Evolutionary conservation across 2,797 vertebrate genomes (phyloP).

Genomic region (Rhadinocentrus ornatus): DNA sequence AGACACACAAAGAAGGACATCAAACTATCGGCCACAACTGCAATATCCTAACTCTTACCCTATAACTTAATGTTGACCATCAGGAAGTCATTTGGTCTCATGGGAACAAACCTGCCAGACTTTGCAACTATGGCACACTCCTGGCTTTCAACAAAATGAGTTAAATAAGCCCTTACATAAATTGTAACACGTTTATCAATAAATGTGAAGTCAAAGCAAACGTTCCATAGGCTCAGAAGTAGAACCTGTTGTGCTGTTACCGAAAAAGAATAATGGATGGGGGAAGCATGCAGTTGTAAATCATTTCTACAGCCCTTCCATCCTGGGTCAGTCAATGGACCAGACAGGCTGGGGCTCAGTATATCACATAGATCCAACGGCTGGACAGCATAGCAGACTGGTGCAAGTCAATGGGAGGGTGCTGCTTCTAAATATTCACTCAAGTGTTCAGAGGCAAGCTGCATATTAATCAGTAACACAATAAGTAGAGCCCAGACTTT

Average conservation of each 20-base stretch:
- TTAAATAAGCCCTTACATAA: neutral
- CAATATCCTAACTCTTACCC: neutral
- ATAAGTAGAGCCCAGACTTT: conserved; percentile 28
- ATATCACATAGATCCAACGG: conserved; percentile 71
- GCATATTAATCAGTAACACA: conserved; percentile 61
- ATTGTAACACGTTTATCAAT: conserved; percentile 49
- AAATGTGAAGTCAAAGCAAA: conserved; percentile 57
- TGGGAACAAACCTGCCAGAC: neutral
- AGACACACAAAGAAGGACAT: neutral
- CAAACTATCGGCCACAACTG: neutral
- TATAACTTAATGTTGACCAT: neutral
- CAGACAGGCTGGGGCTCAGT: conserved; percentile 75
- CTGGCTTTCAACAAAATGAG: neutral
- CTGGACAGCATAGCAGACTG: conserved; percentile 64
- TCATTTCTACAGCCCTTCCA: conserved; percentile 75
- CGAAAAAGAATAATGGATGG: conserved; percentile 76
- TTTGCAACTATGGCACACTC: neutral
- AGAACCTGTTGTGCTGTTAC: conserved; percentile 44
- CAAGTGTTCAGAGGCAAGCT: conserved; percentile 40
- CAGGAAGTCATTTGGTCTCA: neutral
- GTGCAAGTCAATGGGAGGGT: conserved; percentile 71
- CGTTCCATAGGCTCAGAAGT: conserved; percentile 35
- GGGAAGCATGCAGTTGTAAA: conserved; percentile 78
- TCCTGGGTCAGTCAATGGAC: conserved; percentile 75
- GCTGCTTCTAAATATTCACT: conserved; percentile 77